Percentiles rank a stretch among this genome's conserved stretches.
Evolutionary conservation across 2,888 invertebrate genomes (phyloP).

Genomic region (Dryobotodes eremita): DNA sequence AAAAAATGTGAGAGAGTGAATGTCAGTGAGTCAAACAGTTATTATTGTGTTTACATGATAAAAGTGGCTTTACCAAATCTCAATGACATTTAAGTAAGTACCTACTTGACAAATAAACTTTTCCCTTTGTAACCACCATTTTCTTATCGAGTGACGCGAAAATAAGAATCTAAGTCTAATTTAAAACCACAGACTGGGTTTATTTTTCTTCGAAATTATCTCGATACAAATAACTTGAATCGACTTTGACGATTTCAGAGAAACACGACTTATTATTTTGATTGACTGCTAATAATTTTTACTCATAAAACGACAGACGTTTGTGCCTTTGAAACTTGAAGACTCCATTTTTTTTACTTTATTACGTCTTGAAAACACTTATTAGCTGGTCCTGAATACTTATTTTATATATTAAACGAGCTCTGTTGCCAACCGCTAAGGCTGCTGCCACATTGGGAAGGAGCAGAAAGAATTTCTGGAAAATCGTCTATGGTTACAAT

Average conservation of each 20-base stretch:
- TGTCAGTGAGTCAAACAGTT: background rate
- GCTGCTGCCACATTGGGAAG: background rate
- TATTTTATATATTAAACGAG: slow-evolving; percentile 27
- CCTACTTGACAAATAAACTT: background rate
- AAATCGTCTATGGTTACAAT: no score
- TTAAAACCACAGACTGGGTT: slow-evolving; percentile 1
- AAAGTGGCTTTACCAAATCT: background rate
- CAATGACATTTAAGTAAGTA: background rate
- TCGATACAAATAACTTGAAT: slow-evolving; percentile 27
- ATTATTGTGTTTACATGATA: background rate
- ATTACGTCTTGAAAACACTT: slow-evolving; percentile 35
- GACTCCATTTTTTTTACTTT: slow-evolving; percentile 46
- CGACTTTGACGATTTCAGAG: slow-evolving; percentile 13
- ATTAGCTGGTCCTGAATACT: slow-evolving; percentile 35
- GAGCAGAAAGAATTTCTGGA: background rate
- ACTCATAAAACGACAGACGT: slow-evolving; percentile 11
- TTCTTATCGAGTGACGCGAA: background rate
- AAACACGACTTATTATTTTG: slow-evolving; percentile 51
- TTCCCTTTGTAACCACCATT: background rate
- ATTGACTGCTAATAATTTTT: slow-evolving; percentile 51
- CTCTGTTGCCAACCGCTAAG: slow-evolving; percentile 26
- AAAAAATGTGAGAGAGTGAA: background rate
- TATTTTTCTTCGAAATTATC: slow-evolving; percentile 28
- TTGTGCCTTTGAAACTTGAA: slow-evolving; percentile 40
- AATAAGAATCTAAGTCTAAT: slow-evolving; percentile 10